Conservation (phyloP, 2,888 invertebrate species). For the Emmelina monodactyla region DNA sequence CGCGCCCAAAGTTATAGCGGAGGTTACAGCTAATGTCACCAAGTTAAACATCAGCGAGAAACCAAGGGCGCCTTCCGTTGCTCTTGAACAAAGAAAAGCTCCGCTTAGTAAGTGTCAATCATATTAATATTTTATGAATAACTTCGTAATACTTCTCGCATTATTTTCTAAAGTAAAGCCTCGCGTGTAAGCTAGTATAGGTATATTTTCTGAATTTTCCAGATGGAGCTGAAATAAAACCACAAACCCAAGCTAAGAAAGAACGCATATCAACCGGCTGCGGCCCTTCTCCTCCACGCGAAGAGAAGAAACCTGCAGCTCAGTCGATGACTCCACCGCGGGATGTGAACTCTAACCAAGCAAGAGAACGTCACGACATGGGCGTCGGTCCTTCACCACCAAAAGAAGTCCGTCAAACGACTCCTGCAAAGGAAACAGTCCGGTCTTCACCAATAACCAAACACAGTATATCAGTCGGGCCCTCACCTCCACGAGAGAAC, state of each 20-base stretch:
- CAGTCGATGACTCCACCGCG: constrained; percentile 55
- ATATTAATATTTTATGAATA: no score
- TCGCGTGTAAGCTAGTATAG: not conserved
- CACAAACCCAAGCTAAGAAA: constrained; percentile 27
- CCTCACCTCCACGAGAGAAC: constrained; percentile 40
- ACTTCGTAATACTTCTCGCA: no score
- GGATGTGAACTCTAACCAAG: constrained; percentile 17
- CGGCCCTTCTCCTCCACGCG: constrained; percentile 69
- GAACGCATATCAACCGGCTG: constrained; percentile 65
- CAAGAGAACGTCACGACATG: constrained; percentile 35
- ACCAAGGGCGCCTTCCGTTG: not conserved
- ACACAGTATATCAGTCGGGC: constrained; percentile 43
- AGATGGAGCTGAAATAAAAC: constrained; percentile 25
- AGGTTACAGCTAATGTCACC: constrained; percentile 9
- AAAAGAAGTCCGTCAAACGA: constrained; percentile 24
- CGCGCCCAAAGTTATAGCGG: constrained; percentile 26
- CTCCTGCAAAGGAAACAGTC: constrained; percentile 17
- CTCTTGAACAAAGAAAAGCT: not conserved
- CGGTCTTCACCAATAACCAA: constrained; percentile 18
- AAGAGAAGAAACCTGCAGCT: constrained; percentile 29
- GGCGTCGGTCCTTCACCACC: constrained; percentile 53
- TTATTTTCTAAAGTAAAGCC: no score
- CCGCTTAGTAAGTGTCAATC: not conserved
- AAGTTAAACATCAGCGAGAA: constrained; percentile 19
- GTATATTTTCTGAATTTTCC: constrained; percentile 14